Percentiles rank a stretch among this genome's conserved stretches.
Conservation (phyloP, 1,140 invertebrate species). For the Brachionus manjavacas region DNA sequence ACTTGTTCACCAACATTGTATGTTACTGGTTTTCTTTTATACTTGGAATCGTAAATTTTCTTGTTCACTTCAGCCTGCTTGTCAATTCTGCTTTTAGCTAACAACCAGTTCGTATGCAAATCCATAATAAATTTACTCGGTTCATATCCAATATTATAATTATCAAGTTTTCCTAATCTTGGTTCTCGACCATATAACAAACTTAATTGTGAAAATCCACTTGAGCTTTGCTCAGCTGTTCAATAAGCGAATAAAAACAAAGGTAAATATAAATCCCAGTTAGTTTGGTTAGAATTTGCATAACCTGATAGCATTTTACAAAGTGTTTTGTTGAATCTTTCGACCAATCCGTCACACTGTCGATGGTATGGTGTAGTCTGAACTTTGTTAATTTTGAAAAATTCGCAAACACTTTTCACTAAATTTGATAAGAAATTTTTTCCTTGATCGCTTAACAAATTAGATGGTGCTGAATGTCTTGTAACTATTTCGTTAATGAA, state of each 20-base stretch:
- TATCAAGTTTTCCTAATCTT: not conserved
- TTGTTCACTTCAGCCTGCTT: not conserved
- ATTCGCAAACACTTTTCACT: no score
- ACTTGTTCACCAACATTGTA: not conserved
- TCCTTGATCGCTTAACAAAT: constrained; percentile 33
- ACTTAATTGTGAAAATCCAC: constrained; percentile 48
- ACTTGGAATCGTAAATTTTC: constrained; percentile 7
- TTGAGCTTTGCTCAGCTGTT: constrained; percentile 45
- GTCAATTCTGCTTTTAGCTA: not conserved
- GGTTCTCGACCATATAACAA: constrained; percentile 47
- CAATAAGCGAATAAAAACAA: constrained; percentile 49
- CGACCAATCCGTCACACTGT: constrained; percentile 48
- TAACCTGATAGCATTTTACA: constrained; percentile 43
- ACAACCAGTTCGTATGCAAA: not conserved
- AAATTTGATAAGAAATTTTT: constrained; percentile 44
- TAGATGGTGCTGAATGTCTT: not conserved
- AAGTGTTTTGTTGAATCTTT: no score
- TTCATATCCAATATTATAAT: constrained; percentile 16
- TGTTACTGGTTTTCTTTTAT: not conserved
- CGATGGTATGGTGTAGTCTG: constrained; percentile 49
- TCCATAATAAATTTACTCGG: not conserved
- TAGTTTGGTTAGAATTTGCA: constrained; percentile 45
- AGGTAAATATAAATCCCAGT: constrained; percentile 50
- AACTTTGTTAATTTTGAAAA: constrained; percentile 41
- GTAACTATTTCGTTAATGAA: no score